A percentile compares a stretch with the other conserved stretches of the same genome.
These are phyloP conservation scores for Tokudaia tokunoshimensis DNA, from an alignment of 2,797 vertebrate genomes.

Conservation along the genomic window DNA sequence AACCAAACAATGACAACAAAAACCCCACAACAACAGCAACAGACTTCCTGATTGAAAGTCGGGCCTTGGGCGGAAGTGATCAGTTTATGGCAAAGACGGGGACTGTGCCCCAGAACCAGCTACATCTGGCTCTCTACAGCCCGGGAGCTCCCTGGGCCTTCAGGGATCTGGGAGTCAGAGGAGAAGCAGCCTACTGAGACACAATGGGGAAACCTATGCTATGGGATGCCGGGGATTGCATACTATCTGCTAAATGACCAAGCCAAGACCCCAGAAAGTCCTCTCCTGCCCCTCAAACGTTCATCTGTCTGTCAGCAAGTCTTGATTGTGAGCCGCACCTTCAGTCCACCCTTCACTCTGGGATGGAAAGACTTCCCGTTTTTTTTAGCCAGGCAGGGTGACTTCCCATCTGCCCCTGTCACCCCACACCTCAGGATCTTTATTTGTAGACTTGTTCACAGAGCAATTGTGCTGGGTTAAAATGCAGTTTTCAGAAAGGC, in stretches of 20 bases:
- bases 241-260: fast-evolving
- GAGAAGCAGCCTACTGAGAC: background rate
- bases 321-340: background rate
- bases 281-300: fast-evolving
- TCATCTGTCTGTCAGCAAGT: background rate
- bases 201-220: fast-evolving
- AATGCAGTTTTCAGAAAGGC: background rate
- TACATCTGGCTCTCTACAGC: background rate
- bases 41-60: background rate
- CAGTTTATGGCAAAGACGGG: fast-evolving
- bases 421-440: background rate
- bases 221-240: fast-evolving
- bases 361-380: background rate
- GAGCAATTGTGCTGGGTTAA: background rate
- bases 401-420: background rate
- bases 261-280: fast-evolving
- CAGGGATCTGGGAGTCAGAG: fast-evolving
- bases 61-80: too few relatives aligned
- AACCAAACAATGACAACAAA: background rate
- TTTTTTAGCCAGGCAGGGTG: background rate
- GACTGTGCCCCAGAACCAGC: background rate
- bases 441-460: background rate
- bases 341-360: background rate
- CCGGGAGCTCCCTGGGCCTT: background rate
- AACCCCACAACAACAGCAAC: background rate